Percentiles rank a stretch among this genome's conserved stretches.
Evolutionary conservation across 35 echinoderm and acorn worm genomes (phyloP).

Genomic region (Anneissia japonica): DNA sequence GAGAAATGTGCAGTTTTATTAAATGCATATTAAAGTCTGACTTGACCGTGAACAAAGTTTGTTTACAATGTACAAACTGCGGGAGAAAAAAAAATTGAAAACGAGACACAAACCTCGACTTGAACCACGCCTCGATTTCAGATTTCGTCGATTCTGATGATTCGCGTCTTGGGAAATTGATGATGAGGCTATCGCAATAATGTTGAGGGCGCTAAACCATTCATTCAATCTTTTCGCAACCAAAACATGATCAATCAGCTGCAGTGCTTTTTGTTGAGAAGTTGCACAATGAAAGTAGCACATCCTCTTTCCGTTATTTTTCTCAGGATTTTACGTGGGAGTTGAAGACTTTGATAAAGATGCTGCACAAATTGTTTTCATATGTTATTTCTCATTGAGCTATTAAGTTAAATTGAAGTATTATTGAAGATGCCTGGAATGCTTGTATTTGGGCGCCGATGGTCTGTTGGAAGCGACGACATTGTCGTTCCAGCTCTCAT

Average conservation of each 20-base stretch:
- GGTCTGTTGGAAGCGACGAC: constrained; percentile 90
- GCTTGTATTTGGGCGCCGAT: constrained; percentile 68
- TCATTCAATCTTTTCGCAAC: too few species aligned
- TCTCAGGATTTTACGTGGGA: background rate
- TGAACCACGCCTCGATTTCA: background rate
- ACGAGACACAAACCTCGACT: constrained; percentile 1
- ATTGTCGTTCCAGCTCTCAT: constrained; percentile 51
- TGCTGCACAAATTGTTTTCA: background rate
- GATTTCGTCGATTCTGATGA: background rate
- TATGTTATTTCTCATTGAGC: background rate
- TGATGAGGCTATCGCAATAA: too few species aligned
- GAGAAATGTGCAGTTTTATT: too few species aligned
- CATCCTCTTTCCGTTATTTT: background rate
- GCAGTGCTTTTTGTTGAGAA: background rate
- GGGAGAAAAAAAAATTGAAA: background rate
- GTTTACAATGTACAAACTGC: background rate
- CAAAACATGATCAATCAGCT: background rate
- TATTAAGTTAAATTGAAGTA: background rate
- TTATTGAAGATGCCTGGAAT: constrained; percentile 72
- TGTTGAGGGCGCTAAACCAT: background rate
- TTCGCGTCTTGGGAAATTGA: too few species aligned
- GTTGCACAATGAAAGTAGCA: background rate
- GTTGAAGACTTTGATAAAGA: background rate
- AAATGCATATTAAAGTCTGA: too few species aligned
- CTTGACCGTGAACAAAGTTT: too few species aligned